These are phyloP conservation scores for Scaptomyza caliginosa DNA, from an alignment of 2,888 invertebrate genomes.

Conservation along the genomic window DNA sequence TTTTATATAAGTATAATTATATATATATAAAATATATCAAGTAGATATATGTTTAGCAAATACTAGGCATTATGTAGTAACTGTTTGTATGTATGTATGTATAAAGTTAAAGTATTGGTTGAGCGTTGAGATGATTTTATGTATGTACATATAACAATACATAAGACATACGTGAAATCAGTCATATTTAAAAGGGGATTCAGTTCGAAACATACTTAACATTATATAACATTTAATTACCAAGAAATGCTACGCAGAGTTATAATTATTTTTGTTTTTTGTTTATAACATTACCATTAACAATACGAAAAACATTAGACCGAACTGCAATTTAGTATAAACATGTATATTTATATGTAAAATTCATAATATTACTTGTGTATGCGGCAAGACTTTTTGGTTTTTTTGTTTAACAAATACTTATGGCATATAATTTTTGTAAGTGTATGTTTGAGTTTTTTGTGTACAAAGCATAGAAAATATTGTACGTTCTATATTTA, in stretches of 20 bases:
- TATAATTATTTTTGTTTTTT: slow-evolving; percentile 7
- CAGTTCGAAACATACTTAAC: slow-evolving; percentile 75
- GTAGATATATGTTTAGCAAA: slow-evolving; percentile 64
- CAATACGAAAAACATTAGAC: slow-evolving; percentile 68
- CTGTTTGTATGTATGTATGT: slow-evolving; percentile 41
- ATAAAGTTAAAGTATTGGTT: slow-evolving; percentile 45
- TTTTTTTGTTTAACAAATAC: slow-evolving; percentile 44
- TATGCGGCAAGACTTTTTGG: slow-evolving; percentile 53
- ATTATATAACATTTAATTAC: slow-evolving; percentile 76
- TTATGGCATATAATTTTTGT: slow-evolving; percentile 49
- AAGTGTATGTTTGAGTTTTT: slow-evolving; percentile 27
- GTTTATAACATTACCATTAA: slow-evolving; percentile 39
- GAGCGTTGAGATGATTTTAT: slow-evolving; percentile 69
- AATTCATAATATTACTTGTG: slow-evolving; percentile 33
- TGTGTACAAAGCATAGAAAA: slow-evolving; percentile 55
- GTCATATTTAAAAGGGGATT: slow-evolving; percentile 58
- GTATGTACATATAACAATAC: slow-evolving; percentile 77
- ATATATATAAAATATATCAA: slow-evolving; percentile 34
- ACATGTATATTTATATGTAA: slow-evolving; percentile 28
- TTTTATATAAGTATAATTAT: slow-evolving; percentile 67
- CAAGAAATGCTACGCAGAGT: slow-evolving; percentile 69
- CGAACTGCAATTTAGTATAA: slow-evolving; percentile 49
- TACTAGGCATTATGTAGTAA: slow-evolving; percentile 73
- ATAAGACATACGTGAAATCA: slow-evolving; percentile 77
- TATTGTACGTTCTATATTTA: slow-evolving; percentile 3